These are phyloP conservation scores for Aplodontia rufa DNA, from an alignment of 2,113 vertebrate species.

Conservation along the genomic window DNA sequence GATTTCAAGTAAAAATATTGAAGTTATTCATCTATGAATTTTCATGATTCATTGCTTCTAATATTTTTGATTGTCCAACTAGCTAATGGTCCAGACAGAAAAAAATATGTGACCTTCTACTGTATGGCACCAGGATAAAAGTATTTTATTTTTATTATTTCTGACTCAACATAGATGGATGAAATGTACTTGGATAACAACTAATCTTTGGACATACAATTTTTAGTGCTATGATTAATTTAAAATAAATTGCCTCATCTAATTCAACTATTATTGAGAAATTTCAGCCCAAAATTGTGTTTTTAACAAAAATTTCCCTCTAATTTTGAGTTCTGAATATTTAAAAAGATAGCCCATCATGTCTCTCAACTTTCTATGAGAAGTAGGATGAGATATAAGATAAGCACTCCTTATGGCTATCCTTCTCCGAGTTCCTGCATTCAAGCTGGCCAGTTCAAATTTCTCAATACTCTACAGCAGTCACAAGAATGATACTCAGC, in stretches of 20 bases:
- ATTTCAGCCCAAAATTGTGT: not conserved
- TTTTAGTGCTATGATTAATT: not conserved
- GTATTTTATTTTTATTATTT: not conserved
- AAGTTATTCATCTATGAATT: not conserved
- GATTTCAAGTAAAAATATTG: not conserved
- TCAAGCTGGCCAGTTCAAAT: not conserved
- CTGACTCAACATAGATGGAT: not conserved
- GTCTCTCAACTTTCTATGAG: not conserved
- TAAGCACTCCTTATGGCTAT: not conserved
- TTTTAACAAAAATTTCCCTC: not conserved
- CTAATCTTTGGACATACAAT: not conserved
- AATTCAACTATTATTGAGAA: not conserved
- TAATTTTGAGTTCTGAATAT: not conserved
- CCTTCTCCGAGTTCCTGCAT: accelerated
- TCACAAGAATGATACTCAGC: not conserved
- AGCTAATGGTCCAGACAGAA: not conserved
- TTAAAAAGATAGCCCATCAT: not conserved
- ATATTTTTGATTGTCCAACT: not conserved
- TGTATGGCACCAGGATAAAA: not conserved
- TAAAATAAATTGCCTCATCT: not conserved
- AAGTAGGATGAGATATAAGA: not conserved
- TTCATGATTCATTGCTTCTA: not conserved
- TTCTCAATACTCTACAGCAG: not conserved
- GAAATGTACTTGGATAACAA: not conserved
- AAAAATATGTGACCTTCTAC: not conserved